Evolutionary conservation across 2,113 vertebrate genomes (phyloP), one percentile per base, ranked within the genome.

Genomic region (Alexandromys fortis): DNA sequence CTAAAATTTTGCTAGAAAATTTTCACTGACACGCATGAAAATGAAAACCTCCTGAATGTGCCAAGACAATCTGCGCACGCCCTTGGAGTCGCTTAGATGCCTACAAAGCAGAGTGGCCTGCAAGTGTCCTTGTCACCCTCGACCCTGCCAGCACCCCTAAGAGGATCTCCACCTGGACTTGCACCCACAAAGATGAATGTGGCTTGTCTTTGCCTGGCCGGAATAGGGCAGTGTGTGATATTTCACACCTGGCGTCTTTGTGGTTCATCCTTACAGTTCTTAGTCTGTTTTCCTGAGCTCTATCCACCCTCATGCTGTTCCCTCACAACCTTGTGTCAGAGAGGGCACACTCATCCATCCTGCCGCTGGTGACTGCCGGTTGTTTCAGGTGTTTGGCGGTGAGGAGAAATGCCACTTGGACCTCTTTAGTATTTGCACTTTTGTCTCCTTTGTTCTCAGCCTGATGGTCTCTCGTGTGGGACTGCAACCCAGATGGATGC

Each of bases 51-150:
- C 42, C 1, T 5, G 10, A 70, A 5, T 9, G 33, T 47, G 33
- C 73, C 58, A 1, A 49, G 3, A 28, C 14, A 30, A 3, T 22
- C 21, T 0, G 3, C 6, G 6, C 10, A 5, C 1, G 0, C 0
- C 4, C 22, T 5, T 1, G 13, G 19, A 5, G 38, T 28, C 47
- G 1, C 73, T 61, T 24, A 9, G 72, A 26, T 24, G 13, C 3
- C 65, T 26, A 24, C 11, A 17, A 42, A 13, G 63, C 42, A 17
- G 11, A 67, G 1, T 63, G 9, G 19, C 12, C 14, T 5, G 11
- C 42, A n/a, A 52, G 5, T 17, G 21, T 16, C 61, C 5, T 52
- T 22, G 26, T 89, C 86, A n/a, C 68, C n/a, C 52, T n/a, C 12
- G 4, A 28, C 49, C 68, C 49, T 30, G 26, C 49, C 49, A 42